phyloP scores from a whole-genome alignment of 2,888 invertebrate species.

The Idaea dimidiata region DNA sequence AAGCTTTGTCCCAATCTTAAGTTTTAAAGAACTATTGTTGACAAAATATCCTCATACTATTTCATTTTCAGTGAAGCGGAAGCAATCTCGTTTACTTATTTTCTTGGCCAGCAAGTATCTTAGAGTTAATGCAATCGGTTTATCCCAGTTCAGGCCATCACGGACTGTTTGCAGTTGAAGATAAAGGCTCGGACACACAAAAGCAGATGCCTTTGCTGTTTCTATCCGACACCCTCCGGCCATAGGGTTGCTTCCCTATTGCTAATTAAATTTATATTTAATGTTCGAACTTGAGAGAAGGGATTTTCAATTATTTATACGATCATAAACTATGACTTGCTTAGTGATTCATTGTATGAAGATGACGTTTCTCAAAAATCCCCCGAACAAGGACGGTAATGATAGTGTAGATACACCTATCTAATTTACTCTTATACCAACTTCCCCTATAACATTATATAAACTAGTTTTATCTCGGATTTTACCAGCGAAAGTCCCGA shows the following conservation, averaged over 20 bases:
- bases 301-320: background rate
- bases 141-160: slow-evolving; percentile 35
- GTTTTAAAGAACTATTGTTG: background rate
- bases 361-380: background rate
- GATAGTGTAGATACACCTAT: background rate
- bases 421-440: too few relatives aligned
- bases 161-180: slow-evolving; percentile 57
- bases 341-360: background rate
- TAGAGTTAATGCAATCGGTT: slow-evolving; percentile 60
- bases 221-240: slow-evolving; percentile 33
- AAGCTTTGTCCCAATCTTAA: background rate
- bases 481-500: too few relatives aligned
- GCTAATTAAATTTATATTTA: slow-evolving; percentile 2
- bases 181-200: slow-evolving; percentile 64
- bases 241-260: slow-evolving; percentile 31
- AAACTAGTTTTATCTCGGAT: too few relatives aligned
- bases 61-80: background rate
- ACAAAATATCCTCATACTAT: slow-evolving; percentile 16
- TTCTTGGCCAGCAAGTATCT: background rate
- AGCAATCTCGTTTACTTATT: background rate
- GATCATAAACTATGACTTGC: background rate
- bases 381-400: background rate
- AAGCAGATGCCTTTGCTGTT: slow-evolving; percentile 50
- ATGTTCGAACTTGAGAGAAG: background rate
- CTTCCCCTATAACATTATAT: background rate